Base-by-base conservation (phyloP, 1,140 invertebrate genomes). In the Zaprionus ornatus region DNA sequence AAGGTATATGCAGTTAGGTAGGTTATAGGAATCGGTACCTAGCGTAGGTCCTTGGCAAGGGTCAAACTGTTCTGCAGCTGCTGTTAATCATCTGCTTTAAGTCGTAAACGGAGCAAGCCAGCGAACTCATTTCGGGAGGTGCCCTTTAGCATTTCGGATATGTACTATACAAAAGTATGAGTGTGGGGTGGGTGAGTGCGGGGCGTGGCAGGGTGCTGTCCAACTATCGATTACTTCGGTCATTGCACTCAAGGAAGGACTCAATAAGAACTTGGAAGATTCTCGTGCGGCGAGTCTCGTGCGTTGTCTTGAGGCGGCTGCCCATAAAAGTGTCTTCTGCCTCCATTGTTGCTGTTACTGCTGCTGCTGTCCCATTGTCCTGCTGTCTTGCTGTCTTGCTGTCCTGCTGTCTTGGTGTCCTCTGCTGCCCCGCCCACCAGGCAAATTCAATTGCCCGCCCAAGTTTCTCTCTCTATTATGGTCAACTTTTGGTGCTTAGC, bases 161-260 rank as follows among this genome's bases (percentile, higher is more conserved):
- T n/a, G 40, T 45, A 37, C 12, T n/a, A n/a, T 45, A 37, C 12
- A 4, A 4, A 15, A 4, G 13, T 45, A 1, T 19, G 0, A 4
- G n/a, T n/a, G 19, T 12, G 12, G 19, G 45, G 29, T 10, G 3
- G 12, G 45, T 21, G 0, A 5, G 37, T 15, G 40, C 6, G 2
- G 1, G 45, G 45, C 17, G 19, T 21, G 45, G 19, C 3, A 13
- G 23, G 62, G 52, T 15, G 19, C 17, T 13, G 2, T 19, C 9
- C 42, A 35, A 59, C 55, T 59, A 74, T 74, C 50, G 72, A 74
- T 74, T 74, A 56, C 54, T 74, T 69, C 54, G 72, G 72, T 74
- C 72, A 74, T 69, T 74, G 72, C 55, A 60, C 65, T 68, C 27
- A 15, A 3, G 10, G n/a, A 13, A 45, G 6, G n/a, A 9, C 40